Base-by-base conservation (phyloP, 2,113 vertebrate genomes). In the Scortum barcoo region DNA sequence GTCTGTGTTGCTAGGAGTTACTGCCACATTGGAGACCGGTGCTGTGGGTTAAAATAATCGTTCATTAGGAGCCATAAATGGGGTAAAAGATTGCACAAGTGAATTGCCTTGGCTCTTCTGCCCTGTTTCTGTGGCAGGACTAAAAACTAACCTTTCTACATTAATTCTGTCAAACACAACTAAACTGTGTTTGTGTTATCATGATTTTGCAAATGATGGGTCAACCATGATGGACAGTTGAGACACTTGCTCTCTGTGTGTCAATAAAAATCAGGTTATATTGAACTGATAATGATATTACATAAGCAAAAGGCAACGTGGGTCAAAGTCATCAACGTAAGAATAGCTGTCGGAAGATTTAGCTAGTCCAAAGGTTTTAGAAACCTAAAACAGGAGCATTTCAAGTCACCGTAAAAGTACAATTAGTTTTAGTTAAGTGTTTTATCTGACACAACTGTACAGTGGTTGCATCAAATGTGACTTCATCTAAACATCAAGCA, bases 1-100 rank as follows among this genome's bases (percentile, higher is more conserved):
- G n/a, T 91, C 85, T 62, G 76, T 80, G 22, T 3, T 46, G 36
- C 9, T 86, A 10, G 44, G 2, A 14, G 9, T 62, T n/a, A 88
- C 24, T 1, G 1, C 33, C 1, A 50, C 54, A 20, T 61, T 26
- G 2, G 40, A 60, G 2, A 67, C 24, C 16, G 50, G 74, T 1
- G 0, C 74, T 76, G 62, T 17, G 16, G 38, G 63, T 51, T 42
- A 17, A 57, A 57, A 40, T n/a, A 9, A 58, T 30, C 42, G 26
- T 14, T 14, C 14, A 44, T 38, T 13, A 74, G 12, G 20, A 16
- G 20, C 38, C 14, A 40, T 3, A 38, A 16, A 53, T 22, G 20
- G 4, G 11, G 20, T 10, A 20, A 61, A 38, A 16, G 42, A 44
- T 44, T 44, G 22, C n/a, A 54, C 24, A 56, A 4, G 14, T 56